Percentiles rank a stretch among this genome's conserved stretches.
These are phyloP conservation scores for Odontesthes bonariensis DNA, from an alignment of 2,113 vertebrate genomes.

Conservation along the genomic window DNA sequence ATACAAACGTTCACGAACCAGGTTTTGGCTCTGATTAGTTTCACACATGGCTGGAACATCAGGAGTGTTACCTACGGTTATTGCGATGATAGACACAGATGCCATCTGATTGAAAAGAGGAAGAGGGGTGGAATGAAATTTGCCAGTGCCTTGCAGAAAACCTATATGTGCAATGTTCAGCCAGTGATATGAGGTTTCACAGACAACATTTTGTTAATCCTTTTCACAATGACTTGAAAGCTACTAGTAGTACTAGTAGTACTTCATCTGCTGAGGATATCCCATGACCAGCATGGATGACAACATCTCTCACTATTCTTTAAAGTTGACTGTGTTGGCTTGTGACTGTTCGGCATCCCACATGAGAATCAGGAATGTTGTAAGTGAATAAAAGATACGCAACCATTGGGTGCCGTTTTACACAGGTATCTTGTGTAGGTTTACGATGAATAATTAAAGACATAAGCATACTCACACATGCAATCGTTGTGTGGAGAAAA, in stretches of 20 bases:
- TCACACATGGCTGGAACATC: slow-evolving; percentile 57
- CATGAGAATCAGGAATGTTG: neutral
- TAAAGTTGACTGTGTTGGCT: slow-evolving; percentile 24
- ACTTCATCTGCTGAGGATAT: slow-evolving; percentile 31
- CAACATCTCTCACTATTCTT: slow-evolving; percentile 25
- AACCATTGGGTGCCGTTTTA: neutral
- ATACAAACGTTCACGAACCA: slow-evolving; percentile 7
- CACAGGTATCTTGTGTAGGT: neutral
- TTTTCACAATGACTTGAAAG: slow-evolving; percentile 31
- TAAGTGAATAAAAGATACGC: slow-evolving; percentile 7
- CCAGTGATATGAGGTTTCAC: slow-evolving; percentile 7
- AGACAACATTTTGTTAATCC: slow-evolving; percentile 13
- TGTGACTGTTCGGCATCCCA: neutral
- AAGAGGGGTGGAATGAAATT: slow-evolving; percentile 32
- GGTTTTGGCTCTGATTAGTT: slow-evolving; percentile 50
- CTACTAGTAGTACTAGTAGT: neutral
- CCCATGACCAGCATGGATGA: neutral
- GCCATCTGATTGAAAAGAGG: slow-evolving; percentile 47
- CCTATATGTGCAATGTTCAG: slow-evolving; percentile 10
- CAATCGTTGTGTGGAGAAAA: too few species aligned
- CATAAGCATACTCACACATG: neutral
- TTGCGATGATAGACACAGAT: slow-evolving; percentile 40
- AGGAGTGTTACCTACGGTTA: slow-evolving; percentile 37
- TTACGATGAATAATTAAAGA: neutral
- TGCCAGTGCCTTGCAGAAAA: slow-evolving; percentile 30